Conservation (phyloP, 2,888 invertebrate genomes). For the Asteroscopus sphinx region DNA sequence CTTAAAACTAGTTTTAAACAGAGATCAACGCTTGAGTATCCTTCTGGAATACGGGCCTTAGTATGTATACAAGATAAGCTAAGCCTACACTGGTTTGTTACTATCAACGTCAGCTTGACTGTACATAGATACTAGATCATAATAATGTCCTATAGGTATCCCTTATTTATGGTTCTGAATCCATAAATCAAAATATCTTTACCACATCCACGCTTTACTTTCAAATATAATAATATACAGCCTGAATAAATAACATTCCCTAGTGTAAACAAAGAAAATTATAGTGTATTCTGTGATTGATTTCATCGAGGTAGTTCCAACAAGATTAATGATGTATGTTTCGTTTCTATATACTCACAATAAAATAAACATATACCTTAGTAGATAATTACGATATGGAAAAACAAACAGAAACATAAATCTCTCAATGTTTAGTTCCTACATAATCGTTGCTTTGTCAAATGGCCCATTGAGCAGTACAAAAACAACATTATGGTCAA, state of each 20-base stretch:
- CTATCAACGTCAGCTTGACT: too few relatives aligned
- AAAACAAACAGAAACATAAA: constrained; percentile 10
- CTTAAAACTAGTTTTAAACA: too few relatives aligned
- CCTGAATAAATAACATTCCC: constrained; percentile 21
- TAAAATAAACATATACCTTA: constrained; percentile 2
- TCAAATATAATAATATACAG: constrained; percentile 19
- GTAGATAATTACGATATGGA: constrained; percentile 18
- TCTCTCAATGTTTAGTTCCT: constrained; percentile 12
- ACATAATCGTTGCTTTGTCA: constrained; percentile 19
- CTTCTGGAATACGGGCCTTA: too few relatives aligned
- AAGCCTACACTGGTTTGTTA: too few relatives aligned
- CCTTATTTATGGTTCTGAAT: neutral
- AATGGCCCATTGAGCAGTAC: constrained; percentile 6
- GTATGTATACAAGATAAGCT: too few relatives aligned
- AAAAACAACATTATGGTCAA: neutral
- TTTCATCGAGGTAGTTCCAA: constrained; percentile 23
- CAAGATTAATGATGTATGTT: constrained; percentile 36
- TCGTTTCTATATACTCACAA: constrained; percentile 11
- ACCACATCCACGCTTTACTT: constrained; percentile 26
- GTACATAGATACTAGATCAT: too few relatives aligned
- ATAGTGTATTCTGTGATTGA: constrained; percentile 41
- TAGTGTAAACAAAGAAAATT: constrained; percentile 26
- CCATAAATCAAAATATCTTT: constrained; percentile 29
- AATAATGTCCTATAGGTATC: too few relatives aligned
- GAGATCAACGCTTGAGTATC: too few relatives aligned